Evolutionary conservation across 2,888 invertebrate genomes (phyloP).

Genomic region (Omphaloscelis lunosa): DNA sequence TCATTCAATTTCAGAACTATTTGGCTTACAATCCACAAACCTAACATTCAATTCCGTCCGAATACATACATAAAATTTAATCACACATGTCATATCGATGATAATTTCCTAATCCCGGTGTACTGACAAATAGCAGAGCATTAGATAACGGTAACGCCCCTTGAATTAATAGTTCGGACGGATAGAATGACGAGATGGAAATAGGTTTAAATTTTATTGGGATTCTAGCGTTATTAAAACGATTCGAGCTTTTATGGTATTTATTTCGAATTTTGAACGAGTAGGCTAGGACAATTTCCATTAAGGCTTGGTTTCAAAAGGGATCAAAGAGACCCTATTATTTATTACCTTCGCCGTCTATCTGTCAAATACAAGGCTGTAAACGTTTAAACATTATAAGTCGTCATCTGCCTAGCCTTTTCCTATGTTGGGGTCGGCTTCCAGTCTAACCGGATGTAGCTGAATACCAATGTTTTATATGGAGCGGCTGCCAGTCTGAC

Average conservation of each 20-base stretch:
- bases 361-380: not conserved
- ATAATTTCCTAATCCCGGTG: constrained; percentile 40
- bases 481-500: too few species aligned
- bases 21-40: not conserved
- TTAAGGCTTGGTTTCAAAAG: not conserved
- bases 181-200: constrained; percentile 6
- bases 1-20: not conserved
- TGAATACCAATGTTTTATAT: not conserved
- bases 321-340: not conserved
- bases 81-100: constrained; percentile 20
- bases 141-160: constrained; percentile 55
- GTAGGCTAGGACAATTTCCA: not conserved
- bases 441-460: not conserved
- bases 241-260: not conserved
- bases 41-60: constrained; percentile 10
- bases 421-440: not conserved
- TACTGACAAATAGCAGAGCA: constrained; percentile 54
- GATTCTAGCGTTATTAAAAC: not conserved
- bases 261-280: not conserved
- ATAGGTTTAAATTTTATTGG: not conserved
- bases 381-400: not conserved
- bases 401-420: not conserved
- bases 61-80: constrained; percentile 27
- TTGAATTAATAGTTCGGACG: constrained; percentile 41
- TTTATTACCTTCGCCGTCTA: not conserved